Percentiles rank a stretch among this genome's conserved stretches.
These are phyloP conservation scores for Cerastis rubricosa DNA, from an alignment of 2,888 invertebrate species.

Conservation along the genomic window DNA sequence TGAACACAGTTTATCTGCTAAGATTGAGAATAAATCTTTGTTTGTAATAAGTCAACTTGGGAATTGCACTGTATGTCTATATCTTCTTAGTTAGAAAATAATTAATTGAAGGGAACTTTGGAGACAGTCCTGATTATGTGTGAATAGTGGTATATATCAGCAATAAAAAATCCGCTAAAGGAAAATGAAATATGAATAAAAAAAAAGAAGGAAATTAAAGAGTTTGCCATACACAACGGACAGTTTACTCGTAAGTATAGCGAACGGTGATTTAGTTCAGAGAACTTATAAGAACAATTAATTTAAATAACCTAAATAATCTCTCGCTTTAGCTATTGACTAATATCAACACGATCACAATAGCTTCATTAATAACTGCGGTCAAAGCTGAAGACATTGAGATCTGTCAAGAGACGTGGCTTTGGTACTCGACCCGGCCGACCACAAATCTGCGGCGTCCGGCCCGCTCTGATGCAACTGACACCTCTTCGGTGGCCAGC, in stretches of 20 bases:
- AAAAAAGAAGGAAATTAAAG: neutral
- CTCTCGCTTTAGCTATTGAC: slow-evolving; percentile 1
- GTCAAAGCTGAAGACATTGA: slow-evolving; percentile 76
- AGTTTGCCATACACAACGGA: neutral
- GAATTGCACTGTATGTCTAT: slow-evolving; percentile 25
- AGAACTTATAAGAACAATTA: slow-evolving; percentile 7
- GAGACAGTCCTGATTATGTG: neutral
- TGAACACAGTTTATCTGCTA: slow-evolving; percentile 44
- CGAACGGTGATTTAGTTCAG: neutral
- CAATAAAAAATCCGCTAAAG: neutral
- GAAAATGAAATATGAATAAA: neutral
- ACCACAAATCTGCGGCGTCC: slow-evolving; percentile 87
- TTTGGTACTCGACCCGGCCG: slow-evolving; percentile 75
- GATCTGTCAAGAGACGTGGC: slow-evolving; percentile 75
- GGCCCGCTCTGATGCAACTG: slow-evolving; percentile 77
- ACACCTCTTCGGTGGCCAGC: slow-evolving; percentile 78
- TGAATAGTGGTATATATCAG: neutral
- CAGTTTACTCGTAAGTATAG: neutral
- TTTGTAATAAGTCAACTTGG: slow-evolving; percentile 32
- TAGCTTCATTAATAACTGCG: slow-evolving; percentile 79
- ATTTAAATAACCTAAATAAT: slow-evolving; percentile 30
- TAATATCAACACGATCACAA: slow-evolving; percentile 62
- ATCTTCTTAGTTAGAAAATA: neutral
- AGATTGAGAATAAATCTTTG: slow-evolving; percentile 60
- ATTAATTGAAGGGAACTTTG: neutral